Base-by-base conservation (phyloP, 64 coral and sea anemone genomes). In the Dendronephthya gigantea region DNA sequence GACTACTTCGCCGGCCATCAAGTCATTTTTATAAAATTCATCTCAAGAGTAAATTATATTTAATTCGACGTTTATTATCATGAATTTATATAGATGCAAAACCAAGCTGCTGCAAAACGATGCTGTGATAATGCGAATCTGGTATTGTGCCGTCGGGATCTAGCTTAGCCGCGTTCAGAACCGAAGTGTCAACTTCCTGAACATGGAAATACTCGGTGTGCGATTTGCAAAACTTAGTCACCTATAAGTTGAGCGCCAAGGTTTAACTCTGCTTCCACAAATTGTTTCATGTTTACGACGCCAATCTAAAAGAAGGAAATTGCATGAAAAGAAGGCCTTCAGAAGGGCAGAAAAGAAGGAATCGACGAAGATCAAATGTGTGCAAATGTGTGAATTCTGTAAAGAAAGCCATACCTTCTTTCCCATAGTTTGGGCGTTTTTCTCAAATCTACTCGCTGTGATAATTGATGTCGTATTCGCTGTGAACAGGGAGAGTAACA, bases 381-480 rank as follows among this genome's bases (percentile, higher is more conserved):
- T 16, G 23, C 13, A 16, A 12, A 16, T 1, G 50, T 52, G 13
- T 52, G 50, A 16, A 12, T 1, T 16, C 1, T 52, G 13, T 10
- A 52, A 52, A 1, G 50, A 12, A 52, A 52, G 0, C 55, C 55
- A 23, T 34, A 79, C 72, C 72, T 79, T 79, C 36, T 79, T 79
- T 0, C 72, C 72, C 72, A 79, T 79, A 39, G 72, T 79, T 19
- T 34, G 2, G 9, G 32, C 10, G 28, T 79, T 79, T 34, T 79
- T 34, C 29, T 79, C 72, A 35, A 79, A 28, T 79, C 72, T 79
- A 79, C 72, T 79, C 0, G 72, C 36, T 17, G 72, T 79, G 29
- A 79, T 34, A 34, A 79, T 79, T 29, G 72, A 79, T 39, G 72
- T 79, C 22, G 72, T 79, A 33, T 79, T 79, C 9, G 72, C 72